phyloP scores from a whole-genome alignment of 1,140 invertebrate species.

The Drosophila arawakana region DNA sequence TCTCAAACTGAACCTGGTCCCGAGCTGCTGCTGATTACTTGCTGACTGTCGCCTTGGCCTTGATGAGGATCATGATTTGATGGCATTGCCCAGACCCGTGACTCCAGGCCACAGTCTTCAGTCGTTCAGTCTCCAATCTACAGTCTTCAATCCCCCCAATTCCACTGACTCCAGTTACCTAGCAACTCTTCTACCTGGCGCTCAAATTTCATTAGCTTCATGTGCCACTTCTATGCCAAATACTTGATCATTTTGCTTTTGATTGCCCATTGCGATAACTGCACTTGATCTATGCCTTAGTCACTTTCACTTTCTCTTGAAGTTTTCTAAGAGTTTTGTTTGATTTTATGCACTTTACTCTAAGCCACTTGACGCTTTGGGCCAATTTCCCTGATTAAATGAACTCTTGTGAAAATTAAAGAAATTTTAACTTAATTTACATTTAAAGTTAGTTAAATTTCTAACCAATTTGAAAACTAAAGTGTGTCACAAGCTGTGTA shows the following conservation, averaged over 20 bases:
- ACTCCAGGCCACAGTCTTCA: background rate
- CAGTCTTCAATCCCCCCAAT: background rate
- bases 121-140: too few relatives aligned
- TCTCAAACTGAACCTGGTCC: slow-evolving; percentile 39
- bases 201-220: slow-evolving; percentile 71
- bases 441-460: too few relatives aligned
- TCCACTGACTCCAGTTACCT: background rate
- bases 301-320: background rate
- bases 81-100: slow-evolving; percentile 33
- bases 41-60: slow-evolving; percentile 58
- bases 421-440: too few relatives aligned
- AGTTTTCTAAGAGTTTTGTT: background rate
- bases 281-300: slow-evolving; percentile 18
- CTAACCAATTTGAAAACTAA: too few relatives aligned
- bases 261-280: slow-evolving; percentile 43
- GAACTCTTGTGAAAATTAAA: background rate
- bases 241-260: slow-evolving; percentile 49
- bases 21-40: slow-evolving; percentile 44
- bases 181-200: background rate
- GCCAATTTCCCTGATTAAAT: slow-evolving; percentile 8
- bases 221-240: slow-evolving; percentile 66
- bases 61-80: slow-evolving; percentile 65
- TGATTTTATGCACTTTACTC: background rate
- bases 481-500: too few relatives aligned
- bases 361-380: background rate